Evolutionary conservation across 2,888 invertebrate genomes (phyloP).

Genomic region (Clitarchus hookeri): DNA sequence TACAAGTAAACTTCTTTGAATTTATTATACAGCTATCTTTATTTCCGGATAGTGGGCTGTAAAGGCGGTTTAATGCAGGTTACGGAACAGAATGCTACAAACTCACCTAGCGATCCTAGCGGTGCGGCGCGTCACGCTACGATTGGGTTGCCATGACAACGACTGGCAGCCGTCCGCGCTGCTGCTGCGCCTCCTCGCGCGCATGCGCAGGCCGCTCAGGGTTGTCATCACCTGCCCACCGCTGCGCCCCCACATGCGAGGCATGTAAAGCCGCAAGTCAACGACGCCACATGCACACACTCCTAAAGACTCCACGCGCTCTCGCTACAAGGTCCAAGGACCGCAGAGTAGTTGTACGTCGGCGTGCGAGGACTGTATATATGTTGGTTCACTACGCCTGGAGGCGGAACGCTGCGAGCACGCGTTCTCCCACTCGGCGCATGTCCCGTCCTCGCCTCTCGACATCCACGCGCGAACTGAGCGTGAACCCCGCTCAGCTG

Average conservation of each 20-base stretch:
- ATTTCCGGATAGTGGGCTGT: not conserved
- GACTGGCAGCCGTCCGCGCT: not conserved
- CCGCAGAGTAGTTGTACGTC: too few species aligned
- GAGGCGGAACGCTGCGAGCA: not conserved
- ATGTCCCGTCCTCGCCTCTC: not conserved
- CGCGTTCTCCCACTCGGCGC: not conserved
- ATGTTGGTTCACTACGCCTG: too few species aligned
- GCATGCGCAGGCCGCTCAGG: constrained; percentile 26
- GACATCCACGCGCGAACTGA: not conserved
- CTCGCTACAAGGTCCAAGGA: too few species aligned
- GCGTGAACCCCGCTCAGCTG: not conserved
- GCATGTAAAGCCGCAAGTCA: not conserved
- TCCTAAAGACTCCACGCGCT: too few species aligned
- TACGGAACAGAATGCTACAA: not conserved
- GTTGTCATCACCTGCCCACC: constrained; percentile 4
- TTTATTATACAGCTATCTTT: too few species aligned
- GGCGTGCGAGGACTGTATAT: too few species aligned
- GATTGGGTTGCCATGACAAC: constrained; percentile 42
- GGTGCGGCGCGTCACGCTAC: constrained; percentile 40
- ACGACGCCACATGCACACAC: not conserved
- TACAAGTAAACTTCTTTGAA: too few species aligned
- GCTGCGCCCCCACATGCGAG: not conserved
- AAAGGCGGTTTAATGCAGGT: not conserved
- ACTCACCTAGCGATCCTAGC: constrained; percentile 42
- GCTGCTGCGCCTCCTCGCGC: constrained; percentile 24